These are phyloP conservation scores for Rousettus leschenaultii DNA, from an alignment of 2,113 vertebrate species.

Conservation along the genomic window DNA sequence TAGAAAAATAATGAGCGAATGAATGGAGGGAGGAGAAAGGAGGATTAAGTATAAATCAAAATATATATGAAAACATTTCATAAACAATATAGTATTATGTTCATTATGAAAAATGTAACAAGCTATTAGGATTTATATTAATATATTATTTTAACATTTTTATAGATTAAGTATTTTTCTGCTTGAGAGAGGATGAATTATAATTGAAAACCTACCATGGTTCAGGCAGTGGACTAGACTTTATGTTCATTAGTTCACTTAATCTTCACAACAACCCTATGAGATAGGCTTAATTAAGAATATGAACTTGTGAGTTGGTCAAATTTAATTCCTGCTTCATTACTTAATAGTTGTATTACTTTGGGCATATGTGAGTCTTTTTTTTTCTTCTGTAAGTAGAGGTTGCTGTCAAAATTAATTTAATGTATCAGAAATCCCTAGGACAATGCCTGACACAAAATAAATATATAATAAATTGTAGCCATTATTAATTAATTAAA, in stretches of 20 bases:
- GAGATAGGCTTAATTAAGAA: not conserved
- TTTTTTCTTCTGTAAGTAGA: conserved; percentile 36
- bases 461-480: conserved; percentile 19
- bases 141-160: conserved; percentile 22
- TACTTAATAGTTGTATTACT: not conserved
- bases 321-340: conserved; percentile 2
- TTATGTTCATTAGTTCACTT: conserved; percentile 16
- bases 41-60: conserved; percentile 6
- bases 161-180: conserved; percentile 16
- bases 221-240: not conserved
- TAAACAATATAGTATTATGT: conserved; percentile 2
- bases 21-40: not conserved
- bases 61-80: conserved; percentile 15
- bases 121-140: conserved; percentile 12
- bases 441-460: not conserved
- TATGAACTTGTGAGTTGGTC: conserved; percentile 1
- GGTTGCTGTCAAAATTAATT: conserved; percentile 8
- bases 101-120: conserved; percentile 15
- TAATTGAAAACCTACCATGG: conserved; percentile 18
- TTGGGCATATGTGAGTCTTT: not conserved
- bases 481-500: conserved; percentile 39
- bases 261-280: not conserved
- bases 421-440: not conserved
- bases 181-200: not conserved
- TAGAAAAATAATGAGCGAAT: conserved; percentile 40